A percentile compares a stretch with the other conserved stretches of the same genome.
Evolutionary conservation across 2,888 invertebrate species (phyloP).

Genomic region (Caenorhabditis afra): DNA sequence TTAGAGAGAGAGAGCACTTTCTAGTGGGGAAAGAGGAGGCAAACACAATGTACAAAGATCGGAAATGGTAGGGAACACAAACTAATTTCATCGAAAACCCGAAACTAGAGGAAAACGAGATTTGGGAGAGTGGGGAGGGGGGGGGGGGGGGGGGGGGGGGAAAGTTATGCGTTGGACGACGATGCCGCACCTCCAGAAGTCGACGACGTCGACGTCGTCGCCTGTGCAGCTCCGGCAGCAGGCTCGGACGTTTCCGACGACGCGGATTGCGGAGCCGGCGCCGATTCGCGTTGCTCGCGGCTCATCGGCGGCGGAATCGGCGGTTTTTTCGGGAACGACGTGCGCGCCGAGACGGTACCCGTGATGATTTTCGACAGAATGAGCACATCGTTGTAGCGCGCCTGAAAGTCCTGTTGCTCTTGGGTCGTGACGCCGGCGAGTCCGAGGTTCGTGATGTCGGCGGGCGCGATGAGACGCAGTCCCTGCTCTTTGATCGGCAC

Average conservation of each 20-base stretch:
- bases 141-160: no score
- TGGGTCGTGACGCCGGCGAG: background rate
- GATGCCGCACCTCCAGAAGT: conserved; percentile 3
- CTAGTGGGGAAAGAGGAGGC: no score
- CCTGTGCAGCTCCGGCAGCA: background rate
- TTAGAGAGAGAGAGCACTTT: no score
- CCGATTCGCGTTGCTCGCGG: conserved; percentile 27
- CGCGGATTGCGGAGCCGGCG: background rate
- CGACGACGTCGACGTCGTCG: background rate
- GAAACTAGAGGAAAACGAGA: conserved; percentile 1
- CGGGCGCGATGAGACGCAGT: conserved; percentile 11
- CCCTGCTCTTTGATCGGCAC: conserved; percentile 67
- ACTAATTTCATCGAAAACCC: background rate
- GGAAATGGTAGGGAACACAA: background rate
- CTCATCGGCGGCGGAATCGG: conserved; percentile 47
- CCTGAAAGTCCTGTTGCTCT: conserved; percentile 56
- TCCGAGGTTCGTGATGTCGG: background rate
- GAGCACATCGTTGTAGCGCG: conserved; percentile 47
- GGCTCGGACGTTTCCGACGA: background rate
- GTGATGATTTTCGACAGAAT: conserved; percentile 51
- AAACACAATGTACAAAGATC: conserved; percentile 29
- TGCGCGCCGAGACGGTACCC: conserved; percentile 48
- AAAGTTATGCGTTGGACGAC: conserved; percentile 9
- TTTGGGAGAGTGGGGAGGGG: no score
- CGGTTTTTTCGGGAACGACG: conserved; percentile 54